Evolutionary conservation across 2,113 vertebrate species (phyloP), one percentile per base, ranked within the genome.

Genomic region (Pluvialis apricaria): DNA sequence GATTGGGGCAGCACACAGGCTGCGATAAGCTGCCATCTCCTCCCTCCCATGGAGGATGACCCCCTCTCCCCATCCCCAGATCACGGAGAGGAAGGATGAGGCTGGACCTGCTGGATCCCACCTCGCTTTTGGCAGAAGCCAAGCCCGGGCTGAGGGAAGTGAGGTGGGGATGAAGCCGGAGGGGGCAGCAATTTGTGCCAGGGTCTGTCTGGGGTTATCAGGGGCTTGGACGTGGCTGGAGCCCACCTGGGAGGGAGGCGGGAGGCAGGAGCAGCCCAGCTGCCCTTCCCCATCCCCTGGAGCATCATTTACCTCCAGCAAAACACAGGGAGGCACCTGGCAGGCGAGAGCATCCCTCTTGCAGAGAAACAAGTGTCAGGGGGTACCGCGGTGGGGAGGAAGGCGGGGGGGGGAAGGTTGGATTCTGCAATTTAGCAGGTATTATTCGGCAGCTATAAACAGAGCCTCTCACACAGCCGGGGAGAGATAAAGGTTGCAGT

Each of bases 401-500:
- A 7, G 36, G 34, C 0, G 1, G 2, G 26, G 45, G 22, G 42
- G 31, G 40, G 38, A 24, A 16, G 31, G 29, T 51, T 47, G 96
- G 86, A 78, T 94, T 81, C 88, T 86, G 92, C 92, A 94, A 91
- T 96, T 96, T 94, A 96, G 96, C 77, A 68, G 94, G 83, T 85
- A 95, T 96, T 97, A 92, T 89, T 94, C 61, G 31, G 95, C 90
- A 96, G 95, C 95, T 95, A 92, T 94, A 94, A 97, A 96, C 94
- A 96, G 97, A 97, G 96, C 90, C 81, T 91, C 92, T 91, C 47
- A 6, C 86, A 52, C 94, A 87, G 94, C 81, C 68, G 1, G 86
- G 80, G 80, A 95, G 94, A 95, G 92, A 97, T 89, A 94, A 97
- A 97, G 97, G 97, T 97, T 96, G 96, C 96, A 72, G 97, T 62